Evolutionary conservation across 1,140 invertebrate species (phyloP).

Genomic region (Macrosteles quadrilineatus): DNA sequence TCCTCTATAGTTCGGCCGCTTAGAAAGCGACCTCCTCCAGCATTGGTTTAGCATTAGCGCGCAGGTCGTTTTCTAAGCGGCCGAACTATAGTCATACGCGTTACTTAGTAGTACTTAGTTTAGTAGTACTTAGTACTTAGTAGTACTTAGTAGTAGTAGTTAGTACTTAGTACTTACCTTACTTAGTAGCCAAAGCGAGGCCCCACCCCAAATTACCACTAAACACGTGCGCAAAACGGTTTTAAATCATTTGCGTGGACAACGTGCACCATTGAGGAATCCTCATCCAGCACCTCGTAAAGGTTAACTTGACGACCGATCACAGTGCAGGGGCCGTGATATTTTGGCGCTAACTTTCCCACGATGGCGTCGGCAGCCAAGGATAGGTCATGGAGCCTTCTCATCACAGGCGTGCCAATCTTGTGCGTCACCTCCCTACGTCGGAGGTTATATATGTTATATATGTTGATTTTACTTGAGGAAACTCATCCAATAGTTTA

Average conservation of each 20-base stretch:
- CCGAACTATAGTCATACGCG: no score
- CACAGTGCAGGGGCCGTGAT: background rate
- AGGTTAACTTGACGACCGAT: background rate
- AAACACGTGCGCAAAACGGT: no score
- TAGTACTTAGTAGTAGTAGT: no score
- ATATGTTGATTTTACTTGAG: background rate
- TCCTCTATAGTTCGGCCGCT: no score
- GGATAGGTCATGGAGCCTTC: background rate
- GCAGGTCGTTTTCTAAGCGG: no score
- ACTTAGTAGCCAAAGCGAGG: no score
- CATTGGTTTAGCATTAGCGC: no score
- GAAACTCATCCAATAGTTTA: background rate
- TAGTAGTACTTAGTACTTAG: no score
- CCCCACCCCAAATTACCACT: no score
- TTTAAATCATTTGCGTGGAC: background rate
- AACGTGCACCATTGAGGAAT: background rate
- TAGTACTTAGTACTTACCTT: no score
- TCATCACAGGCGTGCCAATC: background rate
- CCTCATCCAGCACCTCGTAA: background rate
- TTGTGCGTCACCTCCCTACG: background rate
- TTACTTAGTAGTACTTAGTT: no score
- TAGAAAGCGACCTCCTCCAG: no score
- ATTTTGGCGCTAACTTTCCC: background rate
- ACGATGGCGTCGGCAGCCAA: background rate
- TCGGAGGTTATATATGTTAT: background rate